A percentile compares a stretch with the other conserved stretches of the same genome.
phyloP scores from a whole-genome alignment of 37 sponge, comb jelly and placozoan genomes.

The Ephydatia muelleri region DNA sequence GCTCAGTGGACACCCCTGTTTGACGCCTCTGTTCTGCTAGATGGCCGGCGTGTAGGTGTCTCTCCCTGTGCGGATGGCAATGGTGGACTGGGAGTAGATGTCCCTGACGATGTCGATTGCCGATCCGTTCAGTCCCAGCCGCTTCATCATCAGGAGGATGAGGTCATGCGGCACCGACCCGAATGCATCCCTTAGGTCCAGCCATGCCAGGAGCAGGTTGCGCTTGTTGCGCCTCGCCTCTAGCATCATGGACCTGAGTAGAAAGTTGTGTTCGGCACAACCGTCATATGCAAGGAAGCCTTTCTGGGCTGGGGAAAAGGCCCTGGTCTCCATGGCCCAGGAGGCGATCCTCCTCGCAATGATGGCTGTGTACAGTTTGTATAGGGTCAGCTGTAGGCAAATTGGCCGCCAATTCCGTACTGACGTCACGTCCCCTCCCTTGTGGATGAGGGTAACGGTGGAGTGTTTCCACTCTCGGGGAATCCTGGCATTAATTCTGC shows the following conservation, averaged over 20 bases:
- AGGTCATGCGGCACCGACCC: too few relatives aligned
- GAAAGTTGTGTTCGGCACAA: too few relatives aligned
- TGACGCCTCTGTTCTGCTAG: too few relatives aligned
- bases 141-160: too few relatives aligned
- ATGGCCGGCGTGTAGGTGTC: too few relatives aligned
- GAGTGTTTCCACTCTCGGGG: conserved; percentile 37
- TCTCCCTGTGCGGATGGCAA: too few relatives aligned
- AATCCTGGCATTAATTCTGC: background rate
- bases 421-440: conserved; percentile 15
- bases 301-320: too few relatives aligned
- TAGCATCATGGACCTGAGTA: conserved; percentile 9
- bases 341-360: conserved; percentile 29
- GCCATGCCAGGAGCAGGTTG: too few relatives aligned
- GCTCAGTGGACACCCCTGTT: conserved; percentile 34
- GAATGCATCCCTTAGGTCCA: too few relatives aligned
- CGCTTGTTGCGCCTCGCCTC: too few relatives aligned
- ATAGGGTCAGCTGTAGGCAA: conserved; percentile 48
- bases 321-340: conserved; percentile 53
- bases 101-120: conserved; percentile 15
- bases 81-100: too few relatives aligned
- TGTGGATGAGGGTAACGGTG: conserved; percentile 38
- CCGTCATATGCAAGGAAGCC: too few relatives aligned
- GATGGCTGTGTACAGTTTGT: conserved; percentile 52
- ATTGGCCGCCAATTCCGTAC: conserved; percentile 59
- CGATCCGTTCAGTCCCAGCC: background rate